A percentile compares a stretch with the other conserved stretches of the same genome.
Conservation (phyloP, 2,797 vertebrate genomes). For the Anableps anableps region DNA sequence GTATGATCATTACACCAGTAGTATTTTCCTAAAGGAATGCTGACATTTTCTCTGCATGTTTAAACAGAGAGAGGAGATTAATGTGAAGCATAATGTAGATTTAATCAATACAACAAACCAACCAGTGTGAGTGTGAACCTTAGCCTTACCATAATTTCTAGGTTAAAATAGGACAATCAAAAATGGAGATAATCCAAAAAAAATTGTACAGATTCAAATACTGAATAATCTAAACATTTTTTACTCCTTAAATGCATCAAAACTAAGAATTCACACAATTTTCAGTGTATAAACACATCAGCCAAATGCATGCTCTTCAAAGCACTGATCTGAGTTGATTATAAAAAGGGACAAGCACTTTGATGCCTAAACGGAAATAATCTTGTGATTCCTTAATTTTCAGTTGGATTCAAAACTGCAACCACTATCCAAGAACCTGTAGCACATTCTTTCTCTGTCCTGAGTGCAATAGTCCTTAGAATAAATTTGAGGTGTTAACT, state of each 20-base stretch:
- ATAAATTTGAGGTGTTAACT: background rate
- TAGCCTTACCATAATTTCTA: background rate
- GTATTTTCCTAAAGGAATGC: background rate
- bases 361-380: too few species aligned
- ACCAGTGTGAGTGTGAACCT: background rate
- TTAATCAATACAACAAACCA: constrained; percentile 1
- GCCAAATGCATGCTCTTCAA: background rate
- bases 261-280: background rate
- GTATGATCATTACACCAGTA: background rate
- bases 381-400: too few species aligned
- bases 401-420: background rate
- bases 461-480: background rate
- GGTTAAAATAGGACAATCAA: background rate
- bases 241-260: background rate
- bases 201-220: background rate
- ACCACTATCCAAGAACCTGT: background rate
- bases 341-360: too few species aligned
- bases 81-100: background rate
- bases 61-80: background rate
- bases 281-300: background rate
- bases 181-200: background rate
- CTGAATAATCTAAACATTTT: background rate
- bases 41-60: constrained; percentile 1
- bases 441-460: background rate
- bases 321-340: background rate